These are phyloP conservation scores for Antrozous pallidus DNA, from an alignment of 2,797 vertebrate genomes.

Conservation along the genomic window DNA sequence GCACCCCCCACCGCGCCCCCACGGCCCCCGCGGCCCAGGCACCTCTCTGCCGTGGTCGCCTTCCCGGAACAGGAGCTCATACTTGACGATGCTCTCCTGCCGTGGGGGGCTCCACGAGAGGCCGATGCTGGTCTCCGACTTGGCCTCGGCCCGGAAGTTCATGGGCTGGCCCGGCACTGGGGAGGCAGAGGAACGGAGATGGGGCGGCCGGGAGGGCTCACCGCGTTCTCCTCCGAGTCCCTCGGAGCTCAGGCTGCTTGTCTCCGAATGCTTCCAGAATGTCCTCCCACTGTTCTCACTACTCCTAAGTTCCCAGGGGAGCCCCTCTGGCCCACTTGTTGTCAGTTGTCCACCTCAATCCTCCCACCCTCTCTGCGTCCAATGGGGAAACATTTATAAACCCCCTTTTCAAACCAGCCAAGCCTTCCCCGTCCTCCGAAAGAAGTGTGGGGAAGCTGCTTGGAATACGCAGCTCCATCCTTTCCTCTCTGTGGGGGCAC, in stretches of 20 bases:
- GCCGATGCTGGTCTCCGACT: constrained; percentile 93
- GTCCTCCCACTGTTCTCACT: background rate
- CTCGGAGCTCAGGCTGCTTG: background rate
- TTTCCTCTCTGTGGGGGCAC: fast-evolving
- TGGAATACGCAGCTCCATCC: fast-evolving
- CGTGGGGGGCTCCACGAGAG: constrained; percentile 95
- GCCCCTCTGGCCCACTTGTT: fast-evolving
- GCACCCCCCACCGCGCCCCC: background rate
- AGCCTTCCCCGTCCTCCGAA: fast-evolving
- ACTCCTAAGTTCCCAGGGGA: background rate
- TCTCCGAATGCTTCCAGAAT: background rate
- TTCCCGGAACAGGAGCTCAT: constrained; percentile 92
- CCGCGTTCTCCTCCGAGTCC: background rate
- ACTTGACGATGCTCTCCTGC: constrained; percentile 94
- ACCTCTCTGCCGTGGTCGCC: constrained; percentile 88
- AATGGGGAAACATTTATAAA: background rate
- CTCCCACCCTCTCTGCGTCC: background rate
- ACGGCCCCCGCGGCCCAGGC: background rate
- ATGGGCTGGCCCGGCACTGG: constrained; percentile 96
- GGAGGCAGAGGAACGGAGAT: background rate
- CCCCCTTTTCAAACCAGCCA: background rate
- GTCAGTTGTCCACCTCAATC: fast-evolving
- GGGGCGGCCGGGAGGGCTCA: background rate
- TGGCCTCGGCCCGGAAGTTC: constrained; percentile 94
- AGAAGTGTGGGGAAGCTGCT: fast-evolving